These are phyloP conservation scores for Australoheros facetus DNA, from an alignment of 2,797 vertebrate species.

Conservation along the genomic window DNA sequence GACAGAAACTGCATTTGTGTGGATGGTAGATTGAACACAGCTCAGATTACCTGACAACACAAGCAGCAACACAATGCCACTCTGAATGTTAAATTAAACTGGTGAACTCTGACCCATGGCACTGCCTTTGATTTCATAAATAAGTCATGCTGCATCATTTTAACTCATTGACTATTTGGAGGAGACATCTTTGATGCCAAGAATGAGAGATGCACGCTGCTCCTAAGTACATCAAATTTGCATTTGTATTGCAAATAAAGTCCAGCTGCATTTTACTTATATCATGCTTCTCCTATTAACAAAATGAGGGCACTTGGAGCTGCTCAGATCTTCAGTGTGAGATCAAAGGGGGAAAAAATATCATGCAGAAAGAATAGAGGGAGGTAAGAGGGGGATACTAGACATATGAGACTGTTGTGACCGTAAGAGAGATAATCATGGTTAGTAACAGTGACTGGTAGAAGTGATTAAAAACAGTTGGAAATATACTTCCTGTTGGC, in stretches of 20 bases:
- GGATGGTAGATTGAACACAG: not conserved
- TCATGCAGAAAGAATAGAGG: slow-evolving; percentile 11
- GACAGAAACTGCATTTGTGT: slow-evolving; percentile 9
- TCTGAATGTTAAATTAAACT: not conserved
- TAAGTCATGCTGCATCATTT: not conserved
- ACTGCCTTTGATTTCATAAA: not conserved
- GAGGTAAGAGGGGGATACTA: not conserved
- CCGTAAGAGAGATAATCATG: not conserved
- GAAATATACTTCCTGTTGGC: not conserved
- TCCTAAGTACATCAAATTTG: slow-evolving; percentile 51
- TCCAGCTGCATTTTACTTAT: slow-evolving; percentile 48
- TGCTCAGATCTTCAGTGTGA: slow-evolving; percentile 22
- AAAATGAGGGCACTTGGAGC: slow-evolving; percentile 38
- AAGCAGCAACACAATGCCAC: not conserved
- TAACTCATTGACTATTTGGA: not conserved
- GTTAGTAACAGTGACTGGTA: not conserved
- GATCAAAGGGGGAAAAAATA: slow-evolving; percentile 40
- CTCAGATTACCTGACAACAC: not conserved
- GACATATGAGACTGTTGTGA: not conserved
- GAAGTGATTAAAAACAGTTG: not conserved
- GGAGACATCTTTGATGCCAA: slow-evolving; percentile 15
- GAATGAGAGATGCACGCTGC: slow-evolving; percentile 34
- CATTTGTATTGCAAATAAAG: slow-evolving; percentile 44
- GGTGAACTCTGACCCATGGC: slow-evolving; percentile 13
- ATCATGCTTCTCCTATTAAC: slow-evolving; percentile 59